These are phyloP conservation scores for Loripinus fragilis DNA, from an alignment of 2,888 invertebrate species.

Conservation along the genomic window DNA sequence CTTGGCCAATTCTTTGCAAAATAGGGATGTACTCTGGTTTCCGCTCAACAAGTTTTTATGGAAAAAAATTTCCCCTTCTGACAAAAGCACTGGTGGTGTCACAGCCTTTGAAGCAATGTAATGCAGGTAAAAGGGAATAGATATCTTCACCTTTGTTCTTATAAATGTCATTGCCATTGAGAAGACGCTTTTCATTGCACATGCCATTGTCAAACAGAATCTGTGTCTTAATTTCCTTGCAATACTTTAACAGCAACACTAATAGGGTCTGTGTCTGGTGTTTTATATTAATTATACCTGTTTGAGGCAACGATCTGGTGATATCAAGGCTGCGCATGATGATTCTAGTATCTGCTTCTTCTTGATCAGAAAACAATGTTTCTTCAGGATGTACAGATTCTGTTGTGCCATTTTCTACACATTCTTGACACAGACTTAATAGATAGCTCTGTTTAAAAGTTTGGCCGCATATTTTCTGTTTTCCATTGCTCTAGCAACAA, in stretches of 20 bases:
- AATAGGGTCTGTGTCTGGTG: background rate
- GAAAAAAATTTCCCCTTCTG: constrained; percentile 25
- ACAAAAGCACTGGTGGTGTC: constrained; percentile 53
- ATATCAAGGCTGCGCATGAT: constrained; percentile 26
- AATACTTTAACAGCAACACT: background rate
- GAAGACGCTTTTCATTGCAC: constrained; percentile 36
- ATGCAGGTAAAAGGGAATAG: constrained; percentile 18
- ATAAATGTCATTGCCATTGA: constrained; percentile 27
- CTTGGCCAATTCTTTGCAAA: background rate
- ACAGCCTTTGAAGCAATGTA: constrained; percentile 46
- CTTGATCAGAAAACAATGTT: constrained; percentile 20
- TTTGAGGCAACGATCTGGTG: background rate
- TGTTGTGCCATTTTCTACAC: background rate
- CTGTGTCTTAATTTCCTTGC: background rate
- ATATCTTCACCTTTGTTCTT: constrained; percentile 26
- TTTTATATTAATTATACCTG: background rate
- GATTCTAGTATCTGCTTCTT: constrained; percentile 44
- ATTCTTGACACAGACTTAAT: background rate
- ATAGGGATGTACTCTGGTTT: background rate
- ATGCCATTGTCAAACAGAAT: constrained; percentile 47
- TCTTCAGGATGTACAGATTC: background rate
- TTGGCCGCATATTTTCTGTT: constrained; percentile 24
- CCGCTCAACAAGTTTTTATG: constrained; percentile 19
- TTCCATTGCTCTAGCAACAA: constrained; percentile 27
- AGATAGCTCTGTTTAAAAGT: background rate